Evolutionary conservation across 1,140 invertebrate genomes (phyloP), one percentile per base, ranked within the genome.

Genomic region (Drosophila yakuba): DNA sequence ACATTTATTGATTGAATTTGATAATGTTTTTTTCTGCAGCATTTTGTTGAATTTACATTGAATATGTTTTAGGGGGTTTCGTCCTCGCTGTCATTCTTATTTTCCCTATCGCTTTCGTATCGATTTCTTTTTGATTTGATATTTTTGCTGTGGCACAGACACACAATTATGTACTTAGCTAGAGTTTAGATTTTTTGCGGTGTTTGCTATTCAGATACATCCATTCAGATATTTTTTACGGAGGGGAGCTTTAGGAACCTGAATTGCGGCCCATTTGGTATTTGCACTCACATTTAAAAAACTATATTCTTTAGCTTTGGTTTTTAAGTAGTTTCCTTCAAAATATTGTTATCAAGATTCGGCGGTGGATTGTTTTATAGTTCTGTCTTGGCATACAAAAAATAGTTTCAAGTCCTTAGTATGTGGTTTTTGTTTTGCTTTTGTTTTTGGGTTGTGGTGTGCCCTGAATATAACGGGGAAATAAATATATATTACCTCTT

Each of bases 1-100:
- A 89, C 84, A 89, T 89, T 89, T 89, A 89, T 89, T 89, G 84
- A 89, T 90, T 89, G 84, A 89, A 89, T 89, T 89, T 89, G 84
- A 89, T 89, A 89, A 89, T 86, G 52, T 73, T 86, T 77, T 77
- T 32, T 50, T 68, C 62, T 80, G 71, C 69, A 75, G 76, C 75
- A 79, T 56, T 64, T 80, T 60, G 61, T 82, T 80, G 67, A 69
- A 73, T 66, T 67, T 77, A 89, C 83, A 79, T 88, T 71, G 60
- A 89, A 61, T 73, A 76, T 82, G 71, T 61, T 39, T 74, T 78
- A 60, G 48, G 50, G 39, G 17, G 25, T 45, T 52, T 39, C 38
- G 11, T 61, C 17, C 10, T 74, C 45, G 11, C 10, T 63, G 48
- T 73, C 32, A 23, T 44, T 66, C 63, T 25, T 28, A 56, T 20